These are phyloP conservation scores for Apotomis betuletana DNA, from an alignment of 2,888 invertebrate genomes.

Conservation along the genomic window DNA sequence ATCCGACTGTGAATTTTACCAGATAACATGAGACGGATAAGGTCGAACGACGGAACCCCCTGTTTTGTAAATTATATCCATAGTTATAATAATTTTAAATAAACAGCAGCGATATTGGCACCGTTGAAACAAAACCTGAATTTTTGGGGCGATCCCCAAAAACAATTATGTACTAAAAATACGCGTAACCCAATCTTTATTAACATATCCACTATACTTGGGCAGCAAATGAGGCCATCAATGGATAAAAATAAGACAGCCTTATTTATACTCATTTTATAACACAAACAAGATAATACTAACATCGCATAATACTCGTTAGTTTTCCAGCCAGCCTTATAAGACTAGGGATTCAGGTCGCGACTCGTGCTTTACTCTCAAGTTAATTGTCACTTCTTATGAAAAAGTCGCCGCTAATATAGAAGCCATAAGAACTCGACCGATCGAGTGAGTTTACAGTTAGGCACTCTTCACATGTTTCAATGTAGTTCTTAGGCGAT, in stretches of 20 bases:
- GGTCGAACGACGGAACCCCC: not conserved
- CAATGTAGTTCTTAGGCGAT: conserved; percentile 38
- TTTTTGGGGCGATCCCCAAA: not conserved
- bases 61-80: not conserved
- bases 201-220: not conserved
- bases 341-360: conserved; percentile 47
- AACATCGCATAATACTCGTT: not conserved
- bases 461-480: conserved; percentile 40
- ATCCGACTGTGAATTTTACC: no score
- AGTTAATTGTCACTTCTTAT: conserved; percentile 58
- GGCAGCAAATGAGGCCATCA: not conserved
- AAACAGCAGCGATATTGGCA: not conserved
- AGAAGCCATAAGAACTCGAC: conserved; percentile 37
- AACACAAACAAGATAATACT: conserved; percentile 6
- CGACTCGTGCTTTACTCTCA: conserved; percentile 53
- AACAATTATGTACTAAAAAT: not conserved
- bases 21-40: no score
- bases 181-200: not conserved
- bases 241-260: not conserved
- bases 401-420: conserved; percentile 46
- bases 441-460: conserved; percentile 39
- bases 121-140: not conserved
- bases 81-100: not conserved
- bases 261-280: not conserved
- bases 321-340: not conserved